Base-by-base conservation (phyloP, 2,888 invertebrate species). In the Neoaliturus tenellus region DNA sequence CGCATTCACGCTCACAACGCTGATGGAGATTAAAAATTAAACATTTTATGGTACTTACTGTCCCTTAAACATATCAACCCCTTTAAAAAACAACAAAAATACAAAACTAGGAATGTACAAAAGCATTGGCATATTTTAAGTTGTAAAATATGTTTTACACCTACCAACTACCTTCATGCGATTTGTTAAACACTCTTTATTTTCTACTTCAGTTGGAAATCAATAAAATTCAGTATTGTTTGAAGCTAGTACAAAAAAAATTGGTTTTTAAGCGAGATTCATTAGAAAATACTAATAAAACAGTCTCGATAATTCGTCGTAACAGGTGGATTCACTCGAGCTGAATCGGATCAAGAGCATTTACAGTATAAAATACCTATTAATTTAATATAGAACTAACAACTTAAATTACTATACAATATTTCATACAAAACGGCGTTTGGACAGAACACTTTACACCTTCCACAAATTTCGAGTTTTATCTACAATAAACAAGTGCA, bases 61-160 rank as follows among this genome's bases (percentile, higher is more conserved):
- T 39, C 25, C n/a, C 48, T 35, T 4, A 75, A 23, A 14, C 17
- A 0, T 8, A 44, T 25, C 28, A 41, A 31, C 35, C 48, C 75
- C 25, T 23, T 44, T 75, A 44, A 39, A 28, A 28, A 48, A 55
- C 31, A 78, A n/a, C n/a, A n/a, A n/a, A 78, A 48, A 44, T 78
- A 48, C 17, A 78, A 25, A 78, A 78, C 62, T 28, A 62, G 78
- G 78, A 78, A 78, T 78, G 78, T 78, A 78, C 75, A 78, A 78
- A 78, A 78, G 78, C 78, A 55, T 55, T 78, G 78, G 35, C 78
- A 78, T 48, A 28, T 55, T 78, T 33, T 71, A 20, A 55, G 55
- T 75, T 48, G 75, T 75, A 44, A 75, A 75, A 48, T 75, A 25
- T 75, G 28, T 33, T 41, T 33, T 41, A 75, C 31, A 44, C 28